Base-by-base conservation (phyloP, 1,140 invertebrate species). In the Heliothis virescens region DNA sequence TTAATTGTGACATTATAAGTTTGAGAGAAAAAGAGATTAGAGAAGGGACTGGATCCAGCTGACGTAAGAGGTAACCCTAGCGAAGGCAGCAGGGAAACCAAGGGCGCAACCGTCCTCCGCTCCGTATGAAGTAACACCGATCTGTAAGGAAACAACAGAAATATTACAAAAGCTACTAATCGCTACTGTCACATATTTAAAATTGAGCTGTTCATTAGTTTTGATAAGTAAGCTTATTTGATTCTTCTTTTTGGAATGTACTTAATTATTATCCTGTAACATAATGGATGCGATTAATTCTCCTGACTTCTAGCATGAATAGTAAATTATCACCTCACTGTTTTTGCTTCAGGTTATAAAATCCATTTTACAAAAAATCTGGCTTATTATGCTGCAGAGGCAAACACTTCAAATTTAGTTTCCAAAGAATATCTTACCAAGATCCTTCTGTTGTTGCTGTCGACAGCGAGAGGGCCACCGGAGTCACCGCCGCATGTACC, bases 21-120 rank as follows among this genome's bases (percentile, higher is more conserved):
- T 26, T 26, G 0, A 12, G 18, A 15, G 11, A 1, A n/a, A 3
- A 55, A 11, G 26, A 21, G 41, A 74, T 79, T 82, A 82, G 3
- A 57, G 21, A 26, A 26, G 55, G 59, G 71, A 29, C 1, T 53
- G 57, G 71, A 96, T 94, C 96, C 96, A 96, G 77, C 92, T 89
- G 47, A 95, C 83, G 81, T 93, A 96, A 12, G 89, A 92, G 3
- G 95, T 95, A 18, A 96, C 90, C 80, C 96, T 94, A 26, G 95
- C 95, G 78, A 92, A 96, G 16, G 94, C 96, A 12, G 93, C 93
- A 21, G 96, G 96, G 81, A 92, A 94, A 52, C 95, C 95, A 2
- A 85, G 85, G 83, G 93, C 90, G 83, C 96, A 96, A n/a, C 95
- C 95, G 29, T 93, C 90, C 59, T 90, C 91, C 91, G 80, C 95